Base-by-base conservation (phyloP, 2,888 invertebrate species). In the Agapetus fuscipes region DNA sequence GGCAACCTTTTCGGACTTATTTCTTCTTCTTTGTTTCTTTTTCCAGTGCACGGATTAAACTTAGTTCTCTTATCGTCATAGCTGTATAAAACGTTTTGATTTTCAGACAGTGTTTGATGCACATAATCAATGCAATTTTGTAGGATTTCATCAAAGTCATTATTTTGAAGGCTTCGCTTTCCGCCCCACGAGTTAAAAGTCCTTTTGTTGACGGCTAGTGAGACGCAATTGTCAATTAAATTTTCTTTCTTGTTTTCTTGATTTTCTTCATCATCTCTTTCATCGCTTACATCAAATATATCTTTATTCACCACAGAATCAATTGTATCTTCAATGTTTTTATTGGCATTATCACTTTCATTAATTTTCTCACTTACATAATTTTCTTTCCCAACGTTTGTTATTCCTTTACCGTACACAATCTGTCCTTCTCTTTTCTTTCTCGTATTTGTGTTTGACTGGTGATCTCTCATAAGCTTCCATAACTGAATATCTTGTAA, bases 181-280 rank as follows among this genome's bases (percentile, higher is more conserved):
- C 44, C 44, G 13, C 44, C 44, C 44, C 44, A 44, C 3, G 44
- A 30, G n/a, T 31, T 40, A 16, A 44, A 44, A 25, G 17, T 37
- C 9, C 20, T 12, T 24, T 30, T 30, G 15, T 31, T 31, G n/a
- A n/a, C n/a, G n/a, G n/a, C n/a, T n/a, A n/a, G n/a, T n/a, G n/a
- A n/a, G n/a, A n/a, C n/a, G n/a, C n/a, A n/a, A n/a, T n/a, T n/a
- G n/a, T n/a, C n/a, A n/a, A n/a, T n/a, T n/a, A n/a, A n/a, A n/a
- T n/a, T n/a, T n/a, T n/a, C n/a, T 9, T 20, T 20, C 9, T 20
- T 20, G 20, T 6, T 6, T 20, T 20, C 20, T 9, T 20, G 20
- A 9, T 20, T 6, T 4, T 20, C 20, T 20, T 6, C 4, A 20
- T 20, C 20, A 20, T 20, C 20, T 6, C 20, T 4, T 20, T 20